phyloP scores from a whole-genome alignment of 2,797 vertebrate genomes.

The Dipus sagitta region DNA sequence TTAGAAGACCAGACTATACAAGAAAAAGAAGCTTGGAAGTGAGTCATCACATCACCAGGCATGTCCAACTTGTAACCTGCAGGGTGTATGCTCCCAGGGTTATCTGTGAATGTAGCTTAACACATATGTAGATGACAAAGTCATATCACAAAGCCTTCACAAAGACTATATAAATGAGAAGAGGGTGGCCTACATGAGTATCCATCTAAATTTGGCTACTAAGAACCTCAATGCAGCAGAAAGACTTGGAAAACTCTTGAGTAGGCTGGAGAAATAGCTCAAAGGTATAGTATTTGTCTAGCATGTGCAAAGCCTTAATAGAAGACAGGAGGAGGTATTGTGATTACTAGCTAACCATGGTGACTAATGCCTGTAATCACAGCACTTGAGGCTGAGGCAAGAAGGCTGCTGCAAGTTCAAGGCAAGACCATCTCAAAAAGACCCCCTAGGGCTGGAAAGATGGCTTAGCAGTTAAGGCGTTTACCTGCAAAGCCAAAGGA shows the following conservation, averaged over 20 bases:
- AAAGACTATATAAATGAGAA: not conserved
- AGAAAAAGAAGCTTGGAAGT: not conserved
- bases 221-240: not conserved
- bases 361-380: not conserved
- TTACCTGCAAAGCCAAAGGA: too few relatives aligned
- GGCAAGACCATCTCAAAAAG: too few relatives aligned
- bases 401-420: not conserved
- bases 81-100: too few relatives aligned
- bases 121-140: too few relatives aligned
- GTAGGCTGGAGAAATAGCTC: not conserved
- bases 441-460: too few relatives aligned
- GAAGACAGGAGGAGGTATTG: not conserved
- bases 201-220: not conserved
- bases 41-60: too few relatives aligned
- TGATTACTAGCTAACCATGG: not conserved
- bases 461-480: too few relatives aligned
- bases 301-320: not conserved
- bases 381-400: not conserved
- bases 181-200: not conserved
- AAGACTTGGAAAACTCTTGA: not conserved
- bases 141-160: not conserved
- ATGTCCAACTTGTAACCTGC: too few relatives aligned
- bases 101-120: too few relatives aligned
- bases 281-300: not conserved
- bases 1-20: not conserved